These are phyloP conservation scores for Physocephala rufipes DNA, from an alignment of 2,888 invertebrate genomes.

Conservation along the genomic window DNA sequence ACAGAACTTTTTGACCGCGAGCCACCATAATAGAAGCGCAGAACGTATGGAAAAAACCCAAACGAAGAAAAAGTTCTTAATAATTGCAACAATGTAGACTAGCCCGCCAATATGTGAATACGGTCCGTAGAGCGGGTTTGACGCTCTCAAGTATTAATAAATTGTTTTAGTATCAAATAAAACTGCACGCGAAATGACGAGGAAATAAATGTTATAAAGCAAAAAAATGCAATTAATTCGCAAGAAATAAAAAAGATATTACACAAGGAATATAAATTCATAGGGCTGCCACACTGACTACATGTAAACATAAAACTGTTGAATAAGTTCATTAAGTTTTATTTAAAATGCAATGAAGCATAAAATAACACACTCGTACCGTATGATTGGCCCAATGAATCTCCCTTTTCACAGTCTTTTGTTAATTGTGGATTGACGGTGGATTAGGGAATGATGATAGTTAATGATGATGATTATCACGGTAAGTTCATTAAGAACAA, in stretches of 20 bases:
- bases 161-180: too few relatives aligned
- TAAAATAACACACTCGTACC: conserved; percentile 14
- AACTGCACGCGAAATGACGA: too few relatives aligned
- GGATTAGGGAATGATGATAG: background rate
- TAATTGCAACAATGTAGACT: too few relatives aligned
- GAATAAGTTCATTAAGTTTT: conserved; percentile 35
- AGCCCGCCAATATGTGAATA: too few relatives aligned
- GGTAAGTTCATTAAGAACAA: background rate
- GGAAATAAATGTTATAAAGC: too few relatives aligned
- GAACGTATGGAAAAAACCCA: too few relatives aligned
- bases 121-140: too few relatives aligned
- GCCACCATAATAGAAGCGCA: too few relatives aligned
- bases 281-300: background rate
- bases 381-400: background rate
- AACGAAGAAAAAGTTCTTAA: too few relatives aligned
- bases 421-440: background rate
- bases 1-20: too few relatives aligned
- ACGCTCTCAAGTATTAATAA: too few relatives aligned
- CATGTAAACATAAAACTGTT: conserved; percentile 16
- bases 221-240: too few relatives aligned
- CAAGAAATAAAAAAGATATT: background rate
- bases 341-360: conserved; percentile 36
- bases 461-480: background rate
- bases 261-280: background rate
- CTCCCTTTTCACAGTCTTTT: background rate